phyloP scores from a whole-genome alignment of 2,888 invertebrate genomes.

The Tetheella fluctuosa region DNA sequence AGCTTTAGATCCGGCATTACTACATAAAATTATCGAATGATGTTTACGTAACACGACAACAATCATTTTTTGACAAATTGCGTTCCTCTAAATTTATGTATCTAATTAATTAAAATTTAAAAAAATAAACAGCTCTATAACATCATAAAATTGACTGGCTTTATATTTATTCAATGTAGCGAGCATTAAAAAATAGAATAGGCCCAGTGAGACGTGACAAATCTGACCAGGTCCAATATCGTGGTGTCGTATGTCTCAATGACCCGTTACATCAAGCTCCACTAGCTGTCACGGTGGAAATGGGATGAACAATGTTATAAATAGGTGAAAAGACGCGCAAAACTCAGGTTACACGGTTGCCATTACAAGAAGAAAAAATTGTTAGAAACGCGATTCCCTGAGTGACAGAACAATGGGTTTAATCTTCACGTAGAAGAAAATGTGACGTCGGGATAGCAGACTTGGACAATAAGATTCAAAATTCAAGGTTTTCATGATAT shows the following conservation, averaged over 20 bases:
- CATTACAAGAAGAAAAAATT: constrained; percentile 66
- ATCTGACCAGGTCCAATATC: constrained; percentile 33
- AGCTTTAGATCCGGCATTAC: too few relatives aligned
- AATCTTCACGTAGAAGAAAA: constrained; percentile 70
- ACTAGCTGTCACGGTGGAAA: constrained; percentile 63
- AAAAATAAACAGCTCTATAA: too few relatives aligned
- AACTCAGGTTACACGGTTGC: constrained; percentile 66
- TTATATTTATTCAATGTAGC: background rate
- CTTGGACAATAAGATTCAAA: constrained; percentile 42
- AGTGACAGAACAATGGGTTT: constrained; percentile 77
- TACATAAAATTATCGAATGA: too few relatives aligned
- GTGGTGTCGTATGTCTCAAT: constrained; percentile 45
- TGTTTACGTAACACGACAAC: too few relatives aligned
- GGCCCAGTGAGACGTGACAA: constrained; percentile 24
- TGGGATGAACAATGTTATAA: constrained; percentile 64
- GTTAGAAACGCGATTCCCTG: constrained; percentile 73
- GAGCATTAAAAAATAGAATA: constrained; percentile 24
- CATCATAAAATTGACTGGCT: too few relatives aligned
- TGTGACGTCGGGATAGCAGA: constrained; percentile 55
- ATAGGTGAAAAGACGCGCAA: constrained; percentile 62
- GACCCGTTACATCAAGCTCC: constrained; percentile 59
- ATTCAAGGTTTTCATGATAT: constrained; percentile 31
- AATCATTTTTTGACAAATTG: too few relatives aligned
- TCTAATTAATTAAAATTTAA: too few relatives aligned
- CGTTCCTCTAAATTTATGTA: too few relatives aligned